phyloP scores from a whole-genome alignment of 2,797 vertebrate species.

The Bucorvus abyssinicus region DNA sequence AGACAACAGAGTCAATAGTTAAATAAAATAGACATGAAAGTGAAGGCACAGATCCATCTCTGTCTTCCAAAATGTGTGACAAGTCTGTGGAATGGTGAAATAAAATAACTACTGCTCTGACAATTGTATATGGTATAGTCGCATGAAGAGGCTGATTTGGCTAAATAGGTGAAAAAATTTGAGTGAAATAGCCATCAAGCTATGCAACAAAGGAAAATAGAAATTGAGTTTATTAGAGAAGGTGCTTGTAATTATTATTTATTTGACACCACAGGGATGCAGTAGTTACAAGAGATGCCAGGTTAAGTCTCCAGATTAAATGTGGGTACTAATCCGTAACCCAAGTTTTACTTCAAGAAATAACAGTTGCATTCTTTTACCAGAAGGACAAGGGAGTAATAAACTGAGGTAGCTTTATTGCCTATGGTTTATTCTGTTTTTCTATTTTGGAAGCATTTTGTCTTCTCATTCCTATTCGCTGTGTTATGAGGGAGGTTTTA shows the following conservation, averaged over 20 bases:
- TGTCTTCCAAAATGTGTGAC: background rate
- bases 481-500: background rate
- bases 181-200: background rate
- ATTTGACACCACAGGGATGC: background rate
- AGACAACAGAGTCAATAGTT: background rate
- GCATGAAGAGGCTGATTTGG: background rate
- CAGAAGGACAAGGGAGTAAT: background rate
- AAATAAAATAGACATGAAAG: background rate
- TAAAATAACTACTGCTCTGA: background rate
- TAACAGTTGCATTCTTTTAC: background rate
- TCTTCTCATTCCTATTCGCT: background rate
- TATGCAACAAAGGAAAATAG: background rate
- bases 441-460: background rate
- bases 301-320: background rate
- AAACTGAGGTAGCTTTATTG: background rate
- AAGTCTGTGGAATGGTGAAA: background rate
- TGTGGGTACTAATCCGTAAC: background rate
- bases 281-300: background rate
- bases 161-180: background rate
- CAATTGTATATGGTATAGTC: background rate
- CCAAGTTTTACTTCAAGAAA: background rate
- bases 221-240: background rate
- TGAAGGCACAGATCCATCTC: background rate
- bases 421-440: background rate
- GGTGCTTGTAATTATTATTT: background rate